Conservation (phyloP, 1,140 invertebrate species). For the Bombus turneri region DNA sequence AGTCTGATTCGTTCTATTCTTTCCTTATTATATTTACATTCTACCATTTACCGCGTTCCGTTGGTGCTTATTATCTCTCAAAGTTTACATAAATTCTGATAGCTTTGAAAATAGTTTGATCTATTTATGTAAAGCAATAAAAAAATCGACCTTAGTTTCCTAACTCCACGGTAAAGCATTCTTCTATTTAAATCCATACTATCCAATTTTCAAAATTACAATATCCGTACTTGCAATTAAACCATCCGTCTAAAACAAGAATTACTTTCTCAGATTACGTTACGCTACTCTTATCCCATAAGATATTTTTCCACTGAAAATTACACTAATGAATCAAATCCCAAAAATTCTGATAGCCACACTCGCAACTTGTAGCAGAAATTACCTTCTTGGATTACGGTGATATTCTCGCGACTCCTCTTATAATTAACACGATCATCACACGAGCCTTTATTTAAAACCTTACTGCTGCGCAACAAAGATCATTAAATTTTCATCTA, state of each 20-base stretch:
- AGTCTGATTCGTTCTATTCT: too few species aligned
- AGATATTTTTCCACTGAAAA: too few species aligned
- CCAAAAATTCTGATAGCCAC: too few species aligned
- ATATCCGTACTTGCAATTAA: background rate
- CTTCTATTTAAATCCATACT: background rate
- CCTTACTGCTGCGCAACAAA: too few species aligned
- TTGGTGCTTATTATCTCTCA: too few species aligned
- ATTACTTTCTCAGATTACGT: background rate
- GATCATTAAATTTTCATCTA: constrained; percentile 3
- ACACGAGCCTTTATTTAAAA: background rate
- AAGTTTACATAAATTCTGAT: too few species aligned
- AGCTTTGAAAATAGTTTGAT: too few species aligned
- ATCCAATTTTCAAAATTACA: background rate
- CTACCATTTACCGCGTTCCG: too few species aligned
- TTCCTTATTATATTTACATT: too few species aligned
- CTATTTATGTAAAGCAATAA: too few species aligned
- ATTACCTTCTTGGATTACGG: background rate
- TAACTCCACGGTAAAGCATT: background rate
- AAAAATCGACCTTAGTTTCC: background rate
- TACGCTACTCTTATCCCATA: too few species aligned
- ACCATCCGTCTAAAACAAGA: background rate
- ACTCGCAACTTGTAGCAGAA: background rate
- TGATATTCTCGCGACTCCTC: background rate
- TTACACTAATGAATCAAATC: too few species aligned
- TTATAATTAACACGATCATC: background rate